A percentile compares a stretch with the other conserved stretches of the same genome.
phyloP scores from a whole-genome alignment of 2,888 invertebrate genomes.

The Eubasilissa splendida region DNA sequence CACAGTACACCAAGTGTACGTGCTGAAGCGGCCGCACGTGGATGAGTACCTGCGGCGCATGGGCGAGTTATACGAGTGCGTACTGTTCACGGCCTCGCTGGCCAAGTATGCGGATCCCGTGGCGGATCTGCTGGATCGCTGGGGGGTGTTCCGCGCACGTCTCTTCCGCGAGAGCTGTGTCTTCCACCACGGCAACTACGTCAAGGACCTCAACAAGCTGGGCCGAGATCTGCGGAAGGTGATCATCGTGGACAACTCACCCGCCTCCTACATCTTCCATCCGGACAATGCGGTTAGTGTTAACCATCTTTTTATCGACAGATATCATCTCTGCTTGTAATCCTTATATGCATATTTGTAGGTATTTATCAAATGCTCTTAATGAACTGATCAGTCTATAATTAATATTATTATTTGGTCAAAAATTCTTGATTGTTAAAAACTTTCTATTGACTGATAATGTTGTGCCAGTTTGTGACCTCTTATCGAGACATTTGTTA shows the following conservation, averaged over 20 bases:
- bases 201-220: constrained; percentile 98
- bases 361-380: too few relatives aligned
- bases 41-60: constrained; percentile 98
- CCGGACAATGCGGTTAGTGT: constrained; percentile 98
- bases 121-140: constrained; percentile 96
- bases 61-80: constrained; percentile 99
- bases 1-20: constrained; percentile 98
- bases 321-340: too few relatives aligned
- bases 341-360: too few relatives aligned
- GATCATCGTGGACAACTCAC: constrained; percentile 99
- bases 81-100: constrained; percentile 98
- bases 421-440: too few relatives aligned
- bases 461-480: too few relatives aligned
- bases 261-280: constrained; percentile 99
- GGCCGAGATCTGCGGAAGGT: constrained; percentile 97
- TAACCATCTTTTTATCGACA: too few relatives aligned
- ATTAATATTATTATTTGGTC: too few relatives aligned
- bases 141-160: constrained; percentile 96
- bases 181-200: constrained; percentile 99
- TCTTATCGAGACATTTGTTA: too few relatives aligned
- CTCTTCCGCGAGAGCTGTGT: constrained; percentile 99
- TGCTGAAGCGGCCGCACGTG: constrained; percentile 98
- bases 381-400: too few relatives aligned
- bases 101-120: constrained; percentile 99
- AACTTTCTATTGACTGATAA: too few relatives aligned